Evolutionary conservation across 2,113 vertebrate species (phyloP), one percentile per base, ranked within the genome.

Genomic region (Hemibagrus wyckioides): DNA sequence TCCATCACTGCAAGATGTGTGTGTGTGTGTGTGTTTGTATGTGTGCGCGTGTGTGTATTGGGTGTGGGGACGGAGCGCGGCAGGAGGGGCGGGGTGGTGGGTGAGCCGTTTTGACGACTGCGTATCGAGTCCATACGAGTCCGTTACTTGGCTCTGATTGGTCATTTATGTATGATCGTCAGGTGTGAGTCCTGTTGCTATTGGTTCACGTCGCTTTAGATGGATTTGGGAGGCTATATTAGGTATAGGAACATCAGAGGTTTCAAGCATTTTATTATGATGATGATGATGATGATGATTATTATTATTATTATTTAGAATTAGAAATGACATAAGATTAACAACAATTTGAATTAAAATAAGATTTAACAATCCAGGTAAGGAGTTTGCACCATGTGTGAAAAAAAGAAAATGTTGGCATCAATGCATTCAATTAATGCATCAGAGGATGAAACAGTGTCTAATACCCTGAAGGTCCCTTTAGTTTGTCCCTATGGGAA

Each of bases 131-230:
- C 77, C 85, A 84, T 90, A 80, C 65, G 30, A 90, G 52, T 88
- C 88, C 69, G 85, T 25, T 84, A 52, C 90, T 88, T 59, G 71
- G 69, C 75, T 88, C 82, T 89, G 91, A 92, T 92, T 92, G 91
- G 91, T 65, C 84, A 80, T 83, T 86, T 89, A 67, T 21, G 30
- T 71, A 23, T 82, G 83, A 86, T 79, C 84, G 85, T 90, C 88
- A 88, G 77, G 80, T 48, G 81, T 84, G 81, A 88, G 81, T 84
- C 77, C 86, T 57, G 80, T 86, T 87, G 82, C 87, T 87, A 90
- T 88, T 89, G 91, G 88, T 87, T 84, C 57, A 30, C 75, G 88
- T 83, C 48, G 63, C 85, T 85, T 85, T 30, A 80, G 82, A 80
- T 86, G 33, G 41, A 79, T 63, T 75, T 52, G 80, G 33, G 59